Conservation (phyloP, 2,113 vertebrate species). For the Sakesphorus luctuosus region DNA sequence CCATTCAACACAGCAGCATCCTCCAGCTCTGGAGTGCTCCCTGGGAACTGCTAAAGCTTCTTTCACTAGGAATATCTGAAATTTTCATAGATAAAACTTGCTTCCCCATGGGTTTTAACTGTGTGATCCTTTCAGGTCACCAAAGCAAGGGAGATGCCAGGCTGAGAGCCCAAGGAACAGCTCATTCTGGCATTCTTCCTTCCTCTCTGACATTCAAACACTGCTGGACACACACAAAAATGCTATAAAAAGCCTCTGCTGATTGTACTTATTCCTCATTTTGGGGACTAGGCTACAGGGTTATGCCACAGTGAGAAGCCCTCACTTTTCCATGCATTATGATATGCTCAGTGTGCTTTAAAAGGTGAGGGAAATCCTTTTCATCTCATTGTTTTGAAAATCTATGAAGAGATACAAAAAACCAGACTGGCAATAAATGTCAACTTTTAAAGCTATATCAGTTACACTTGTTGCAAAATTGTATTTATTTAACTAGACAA, state of each 20-base stretch:
- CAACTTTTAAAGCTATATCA: not conserved
- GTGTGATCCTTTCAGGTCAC: not conserved
- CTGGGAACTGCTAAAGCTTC: not conserved
- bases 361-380: not conserved
- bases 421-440: not conserved
- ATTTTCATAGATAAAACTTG: not conserved
- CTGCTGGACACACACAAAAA: too few relatives aligned
- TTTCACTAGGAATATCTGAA: not conserved
- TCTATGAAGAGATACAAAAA: not conserved
- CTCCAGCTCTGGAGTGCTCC: not conserved
- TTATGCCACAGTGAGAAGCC: fast-evolving
- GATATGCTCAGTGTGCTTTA: not conserved
- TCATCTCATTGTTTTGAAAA: too few relatives aligned
- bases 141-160: fast-evolving
- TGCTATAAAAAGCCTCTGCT: fast-evolving
- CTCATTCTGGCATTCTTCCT: not conserved
- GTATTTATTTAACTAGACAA: not conserved
- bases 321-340: not conserved
- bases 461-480: not conserved
- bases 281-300: not conserved
- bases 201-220: not conserved
- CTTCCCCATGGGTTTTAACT: not conserved
- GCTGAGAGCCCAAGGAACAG: not conserved
- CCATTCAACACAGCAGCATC: not conserved
- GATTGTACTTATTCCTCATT: not conserved